phyloP scores from a whole-genome alignment of 2,888 invertebrate genomes.

The Eurytoma californica region DNA sequence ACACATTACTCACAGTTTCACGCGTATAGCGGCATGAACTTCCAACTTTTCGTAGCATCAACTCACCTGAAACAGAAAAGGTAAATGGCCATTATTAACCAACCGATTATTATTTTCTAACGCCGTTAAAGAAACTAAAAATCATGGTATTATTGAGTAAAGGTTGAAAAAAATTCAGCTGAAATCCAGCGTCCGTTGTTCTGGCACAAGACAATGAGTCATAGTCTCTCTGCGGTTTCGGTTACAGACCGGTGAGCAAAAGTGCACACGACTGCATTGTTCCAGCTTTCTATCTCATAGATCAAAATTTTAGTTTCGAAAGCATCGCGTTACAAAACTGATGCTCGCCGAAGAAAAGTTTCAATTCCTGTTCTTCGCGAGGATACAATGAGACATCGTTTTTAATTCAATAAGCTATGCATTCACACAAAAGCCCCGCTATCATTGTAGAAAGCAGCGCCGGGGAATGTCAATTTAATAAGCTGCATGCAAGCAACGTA shows the following conservation, averaged over 20 bases:
- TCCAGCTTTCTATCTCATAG: constrained; percentile 3
- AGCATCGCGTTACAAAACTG: constrained; percentile 22
- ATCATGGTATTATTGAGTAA: background rate
- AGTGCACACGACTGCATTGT: constrained; percentile 31
- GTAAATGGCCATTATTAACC: constrained; percentile 8
- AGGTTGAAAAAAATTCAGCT: constrained; percentile 13
- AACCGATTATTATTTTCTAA: background rate
- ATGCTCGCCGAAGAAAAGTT: background rate
- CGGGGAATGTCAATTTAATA: no score
- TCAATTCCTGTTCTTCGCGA: no score
- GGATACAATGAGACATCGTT: no score
- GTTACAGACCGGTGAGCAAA: background rate
- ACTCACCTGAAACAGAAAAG: constrained; percentile 37
- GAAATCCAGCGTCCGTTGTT: constrained; percentile 27
- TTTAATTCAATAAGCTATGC: no score
- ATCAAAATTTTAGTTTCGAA: constrained; percentile 39
- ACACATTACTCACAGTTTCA: background rate
- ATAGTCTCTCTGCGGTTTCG: constrained; percentile 22
- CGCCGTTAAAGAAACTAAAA: no score
- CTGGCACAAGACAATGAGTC: constrained; percentile 37
- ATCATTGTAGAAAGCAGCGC: no score
- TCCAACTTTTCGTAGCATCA: background rate
- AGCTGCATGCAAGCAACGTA: no score
- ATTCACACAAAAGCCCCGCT: no score
- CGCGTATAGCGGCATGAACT: background rate